Base-by-base conservation (phyloP, 2,888 invertebrate genomes). In the Aquatica leii region DNA sequence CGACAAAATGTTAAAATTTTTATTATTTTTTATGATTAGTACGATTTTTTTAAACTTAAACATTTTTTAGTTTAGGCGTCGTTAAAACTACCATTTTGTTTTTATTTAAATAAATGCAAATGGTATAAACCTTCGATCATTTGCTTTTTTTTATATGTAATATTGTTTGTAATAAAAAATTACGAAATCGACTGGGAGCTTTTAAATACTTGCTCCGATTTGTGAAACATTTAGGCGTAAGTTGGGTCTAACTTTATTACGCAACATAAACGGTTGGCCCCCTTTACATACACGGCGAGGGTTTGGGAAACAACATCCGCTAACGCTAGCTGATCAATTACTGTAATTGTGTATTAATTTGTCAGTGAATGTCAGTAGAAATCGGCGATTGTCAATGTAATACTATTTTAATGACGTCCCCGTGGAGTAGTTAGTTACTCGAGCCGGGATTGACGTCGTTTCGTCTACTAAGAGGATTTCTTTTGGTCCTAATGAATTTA, bases 321-420 rank as follows among this genome's bases (percentile, higher is more conserved):
- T 59, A 59, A 59, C 53, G 55, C 48, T 54, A 11, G 48, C 59
- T 51, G 50, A 60, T 62, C 65, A 65, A 62, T 65, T 65, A 65
- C 60, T 62, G 34, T 62, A 62, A 65, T 65, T 65, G 59, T 59
- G 62, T 54, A 65, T 65, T 65, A 65, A 65, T 65, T 65, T 61
- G 65, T 65, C 65, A 65, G 65, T 62, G 65, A 65, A 65, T 62
- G 65, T 65, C 65, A 62, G 62, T 40, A 46, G 51, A 57, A 65
- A 65, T 59, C 62, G 61, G 51, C 24, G 59, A 65, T 65, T 65
- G 61, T 62, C 65, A 61, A 53, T 65, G 55, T 68, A 71, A 75
- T 74, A 63, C 74, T 62, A 61, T 71, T 73, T 75, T 74, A 75
- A 74, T 71, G 72, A 73, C 55, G 69, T 72, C 74, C 71, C 73